Conservation (phyloP, 1,140 invertebrate species). For the Subanguina moxae region DNA sequence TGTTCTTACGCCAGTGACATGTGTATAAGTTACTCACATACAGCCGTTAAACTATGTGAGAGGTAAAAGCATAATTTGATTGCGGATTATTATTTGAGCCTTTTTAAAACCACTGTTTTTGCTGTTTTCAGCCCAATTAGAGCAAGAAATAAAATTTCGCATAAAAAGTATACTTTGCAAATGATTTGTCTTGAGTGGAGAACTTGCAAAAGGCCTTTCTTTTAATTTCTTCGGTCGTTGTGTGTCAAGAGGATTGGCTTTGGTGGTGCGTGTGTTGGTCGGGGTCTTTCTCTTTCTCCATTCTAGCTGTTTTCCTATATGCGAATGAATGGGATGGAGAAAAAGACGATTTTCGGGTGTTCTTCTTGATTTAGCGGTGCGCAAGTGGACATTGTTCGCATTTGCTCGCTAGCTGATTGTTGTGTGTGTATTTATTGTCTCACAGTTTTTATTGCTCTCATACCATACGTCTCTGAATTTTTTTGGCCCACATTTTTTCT, state of each 20-base stretch:
- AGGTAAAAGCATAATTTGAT: not conserved
- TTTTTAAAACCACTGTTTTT: not conserved
- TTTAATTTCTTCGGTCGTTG: conserved; percentile 1
- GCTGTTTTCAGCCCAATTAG: not conserved
- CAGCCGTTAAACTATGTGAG: not conserved
- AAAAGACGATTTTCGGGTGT: conserved; percentile 1
- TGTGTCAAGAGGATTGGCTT: conserved; percentile 9
- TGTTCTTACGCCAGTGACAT: too few species aligned
- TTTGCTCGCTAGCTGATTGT: too few species aligned
- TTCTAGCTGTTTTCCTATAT: conserved; percentile 2
- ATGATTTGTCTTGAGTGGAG: not conserved
- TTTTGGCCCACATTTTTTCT: too few species aligned
- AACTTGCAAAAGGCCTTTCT: not conserved
- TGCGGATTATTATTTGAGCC: not conserved
- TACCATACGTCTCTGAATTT: too few species aligned
- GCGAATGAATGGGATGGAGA: not conserved
- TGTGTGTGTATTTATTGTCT: too few species aligned
- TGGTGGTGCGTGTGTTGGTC: not conserved
- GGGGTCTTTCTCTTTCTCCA: not conserved
- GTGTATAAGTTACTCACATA: not conserved
- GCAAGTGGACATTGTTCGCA: conserved; percentile 1
- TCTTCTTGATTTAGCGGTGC: conserved; percentile 5
- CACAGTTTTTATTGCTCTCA: too few species aligned
- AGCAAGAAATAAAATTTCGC: not conserved
- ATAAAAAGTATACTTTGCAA: not conserved